phyloP scores from a whole-genome alignment of 2,113 vertebrate genomes.

The Drymodes brunneopygia region DNA sequence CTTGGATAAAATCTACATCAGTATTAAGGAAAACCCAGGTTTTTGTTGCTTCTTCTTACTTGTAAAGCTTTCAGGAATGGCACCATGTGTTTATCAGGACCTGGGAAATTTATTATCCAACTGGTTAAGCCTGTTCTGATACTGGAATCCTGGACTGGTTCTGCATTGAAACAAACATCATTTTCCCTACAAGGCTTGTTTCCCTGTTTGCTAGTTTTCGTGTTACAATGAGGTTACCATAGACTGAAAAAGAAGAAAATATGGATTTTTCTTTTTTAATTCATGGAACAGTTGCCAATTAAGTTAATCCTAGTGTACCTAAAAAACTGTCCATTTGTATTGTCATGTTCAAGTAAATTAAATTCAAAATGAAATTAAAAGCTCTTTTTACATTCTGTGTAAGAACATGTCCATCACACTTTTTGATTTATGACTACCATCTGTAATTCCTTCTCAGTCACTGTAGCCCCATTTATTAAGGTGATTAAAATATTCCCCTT shows the following conservation, averaged over 20 bases:
- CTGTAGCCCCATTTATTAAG: background rate
- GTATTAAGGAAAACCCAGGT: background rate
- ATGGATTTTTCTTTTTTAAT: background rate
- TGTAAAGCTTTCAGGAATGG: background rate
- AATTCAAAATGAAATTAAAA: background rate
- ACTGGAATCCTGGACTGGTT: background rate
- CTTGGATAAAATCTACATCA: background rate
- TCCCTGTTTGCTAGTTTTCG: background rate
- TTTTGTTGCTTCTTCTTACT: background rate
- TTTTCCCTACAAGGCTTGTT: background rate
- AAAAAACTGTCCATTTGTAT: background rate
- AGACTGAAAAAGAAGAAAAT: background rate
- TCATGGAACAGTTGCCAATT: background rate
- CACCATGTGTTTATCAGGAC: background rate
- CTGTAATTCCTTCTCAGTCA: background rate
- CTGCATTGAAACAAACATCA: background rate
- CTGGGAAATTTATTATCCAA: background rate
- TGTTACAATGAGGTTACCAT: background rate
- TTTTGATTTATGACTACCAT: background rate
- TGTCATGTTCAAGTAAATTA: background rate
- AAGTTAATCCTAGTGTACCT: background rate
- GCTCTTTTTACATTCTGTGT: fast-evolving
- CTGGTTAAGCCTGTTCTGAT: background rate
- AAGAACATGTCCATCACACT: background rate
- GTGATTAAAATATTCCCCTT: background rate